Base-by-base conservation (phyloP, 2,888 invertebrate species). In the Heliconius ismenius region DNA sequence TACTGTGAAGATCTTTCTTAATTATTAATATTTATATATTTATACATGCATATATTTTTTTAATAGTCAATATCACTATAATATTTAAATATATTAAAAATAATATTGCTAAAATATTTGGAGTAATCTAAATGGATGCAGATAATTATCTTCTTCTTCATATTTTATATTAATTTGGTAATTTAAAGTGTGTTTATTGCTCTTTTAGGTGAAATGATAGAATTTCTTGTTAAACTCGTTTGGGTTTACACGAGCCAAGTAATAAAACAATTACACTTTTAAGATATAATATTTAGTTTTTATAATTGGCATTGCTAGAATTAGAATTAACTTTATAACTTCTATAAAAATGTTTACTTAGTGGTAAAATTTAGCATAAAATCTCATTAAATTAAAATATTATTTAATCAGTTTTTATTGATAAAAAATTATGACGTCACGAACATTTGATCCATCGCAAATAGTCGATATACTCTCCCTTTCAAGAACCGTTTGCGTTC, bases 401-500 rank as follows among this genome's bases (percentile, higher is more conserved):
- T 11, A n/a, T 65, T 65, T 11, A 28, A 58, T 26, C 21, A 54
- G 0, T 18, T 21, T 62, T 62, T 43, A 24, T 24, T 36, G 24
- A n/a, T 7, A 54, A 43, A 32, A 15, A 39, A 28, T 74, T 15
- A 43, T 74, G 26, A 73, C 36, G 54, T 54, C 26, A 65, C n/a
- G 13, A 58, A 74, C 73, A 68, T 49, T 76, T 76, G 73, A 77
- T 77, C 68, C 64, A 26, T 62, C 36, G 73, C 74, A 69, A 82
- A 80, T 81, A 84, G 84, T 84, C 84, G 83, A 83, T 85, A 85
- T 84, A 84, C 82, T 86, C 84, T 85, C 86, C 85, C 85, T 88
- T 86, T 83, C 84, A 83, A 80, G 82, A 85, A 90, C 86, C 86
- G 87, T 84, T 90, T 88, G 86, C 90, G 89, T 91, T 89, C 90